Evolutionary conservation across 2,888 invertebrate species (phyloP).

Genomic region (Scrobipalpa costella): DNA sequence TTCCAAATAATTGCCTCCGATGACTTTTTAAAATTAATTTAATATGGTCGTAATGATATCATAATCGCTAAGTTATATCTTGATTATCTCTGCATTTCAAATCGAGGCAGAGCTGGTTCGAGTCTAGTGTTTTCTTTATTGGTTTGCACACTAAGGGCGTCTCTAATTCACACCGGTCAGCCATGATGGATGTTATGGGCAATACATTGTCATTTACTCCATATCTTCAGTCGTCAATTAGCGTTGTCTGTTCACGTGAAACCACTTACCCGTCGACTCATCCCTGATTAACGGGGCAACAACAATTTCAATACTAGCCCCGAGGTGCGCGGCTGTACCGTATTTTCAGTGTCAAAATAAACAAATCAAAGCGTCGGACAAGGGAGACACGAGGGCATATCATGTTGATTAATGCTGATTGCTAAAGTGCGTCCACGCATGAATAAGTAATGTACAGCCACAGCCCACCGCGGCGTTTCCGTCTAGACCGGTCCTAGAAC

Average conservation of each 20-base stretch:
- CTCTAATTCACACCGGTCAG: neutral
- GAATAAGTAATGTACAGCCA: slow-evolving; percentile 75
- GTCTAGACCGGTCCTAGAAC: slow-evolving; percentile 75
- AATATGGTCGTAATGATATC: slow-evolving; percentile 23
- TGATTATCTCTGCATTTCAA: neutral
- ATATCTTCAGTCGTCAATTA: slow-evolving; percentile 45
- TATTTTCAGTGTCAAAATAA: slow-evolving; percentile 67
- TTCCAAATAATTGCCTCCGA: slow-evolving; percentile 31
- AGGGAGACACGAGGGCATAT: slow-evolving; percentile 68
- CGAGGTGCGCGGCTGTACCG: slow-evolving; percentile 39
- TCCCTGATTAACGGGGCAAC: slow-evolving; percentile 50
- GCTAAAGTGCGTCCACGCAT: slow-evolving; percentile 77
- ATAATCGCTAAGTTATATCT: slow-evolving; percentile 21
- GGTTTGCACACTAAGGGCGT: neutral
- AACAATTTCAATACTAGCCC: slow-evolving; percentile 41
- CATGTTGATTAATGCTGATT: slow-evolving; percentile 79
- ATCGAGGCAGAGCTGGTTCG: neutral
- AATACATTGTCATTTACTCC: slow-evolving; percentile 24
- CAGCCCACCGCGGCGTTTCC: slow-evolving; percentile 73
- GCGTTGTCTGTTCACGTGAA: slow-evolving; percentile 46
- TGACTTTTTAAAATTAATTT: slow-evolving; percentile 28
- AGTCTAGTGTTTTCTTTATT: neutral
- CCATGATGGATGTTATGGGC: slow-evolving; percentile 12
- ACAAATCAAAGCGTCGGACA: slow-evolving; percentile 68
- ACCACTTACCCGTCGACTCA: slow-evolving; percentile 55